Percentiles rank a stretch among this genome's conserved stretches.
Evolutionary conservation across 2,888 invertebrate genomes (phyloP).

Genomic region (Lapara coniferarum): DNA sequence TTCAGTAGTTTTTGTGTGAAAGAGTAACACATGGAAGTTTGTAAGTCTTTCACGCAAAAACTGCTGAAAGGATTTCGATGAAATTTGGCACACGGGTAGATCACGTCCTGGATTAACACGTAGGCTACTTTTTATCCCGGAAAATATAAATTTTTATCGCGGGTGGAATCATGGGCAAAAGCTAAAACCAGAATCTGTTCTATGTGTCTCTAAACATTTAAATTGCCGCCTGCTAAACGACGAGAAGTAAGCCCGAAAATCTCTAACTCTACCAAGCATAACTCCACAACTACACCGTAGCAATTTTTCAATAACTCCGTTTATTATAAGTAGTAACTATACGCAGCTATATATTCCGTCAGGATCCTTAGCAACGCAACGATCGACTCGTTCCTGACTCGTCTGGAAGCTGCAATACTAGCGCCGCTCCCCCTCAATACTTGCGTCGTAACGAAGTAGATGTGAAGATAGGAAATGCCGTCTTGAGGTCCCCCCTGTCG

Average conservation of each 20-base stretch:
- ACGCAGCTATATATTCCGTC: constrained; percentile 39
- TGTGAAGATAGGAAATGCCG: constrained; percentile 48
- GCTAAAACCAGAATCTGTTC: too few species aligned
- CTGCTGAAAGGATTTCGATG: too few species aligned
- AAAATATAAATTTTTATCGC: too few species aligned
- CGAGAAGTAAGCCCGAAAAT: neutral
- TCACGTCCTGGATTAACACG: too few species aligned
- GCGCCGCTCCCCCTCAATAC: constrained; percentile 36
- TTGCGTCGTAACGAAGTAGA: constrained; percentile 32
- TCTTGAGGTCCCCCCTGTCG: constrained; percentile 31
- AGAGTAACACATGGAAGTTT: too few species aligned
- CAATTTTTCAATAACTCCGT: constrained; percentile 8
- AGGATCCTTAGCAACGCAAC: constrained; percentile 40
- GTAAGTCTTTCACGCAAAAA: too few species aligned
- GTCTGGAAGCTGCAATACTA: constrained; percentile 54
- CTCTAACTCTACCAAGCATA: neutral
- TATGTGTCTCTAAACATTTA: neutral
- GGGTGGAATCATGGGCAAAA: too few species aligned
- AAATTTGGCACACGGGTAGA: too few species aligned
- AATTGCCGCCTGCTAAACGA: neutral
- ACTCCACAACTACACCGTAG: neutral
- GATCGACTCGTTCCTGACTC: constrained; percentile 49
- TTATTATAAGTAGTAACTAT: constrained; percentile 3
- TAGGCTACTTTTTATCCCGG: too few species aligned
- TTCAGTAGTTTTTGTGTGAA: too few species aligned